Evolutionary conservation across 2,113 vertebrate species (phyloP).

Genomic region (Dasypus novemcinctus): DNA sequence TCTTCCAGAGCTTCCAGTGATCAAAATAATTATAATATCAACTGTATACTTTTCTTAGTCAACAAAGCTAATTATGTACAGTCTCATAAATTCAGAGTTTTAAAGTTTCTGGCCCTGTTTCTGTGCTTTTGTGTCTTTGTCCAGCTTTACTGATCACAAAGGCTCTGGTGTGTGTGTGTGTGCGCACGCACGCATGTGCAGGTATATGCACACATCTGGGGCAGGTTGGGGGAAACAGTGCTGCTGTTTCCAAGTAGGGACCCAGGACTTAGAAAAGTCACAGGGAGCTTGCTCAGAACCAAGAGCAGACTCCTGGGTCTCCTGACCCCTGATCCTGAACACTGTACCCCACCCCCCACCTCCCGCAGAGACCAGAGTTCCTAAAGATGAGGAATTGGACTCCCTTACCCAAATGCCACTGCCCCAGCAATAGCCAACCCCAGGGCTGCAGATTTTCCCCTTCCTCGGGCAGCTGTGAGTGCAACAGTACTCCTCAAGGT

Average conservation of each 20-base stretch:
- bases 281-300: not conserved
- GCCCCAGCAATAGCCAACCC: slow-evolving; percentile 95
- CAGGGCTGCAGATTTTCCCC: slow-evolving; percentile 98
- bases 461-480: slow-evolving; percentile 94
- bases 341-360: not conserved
- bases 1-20: not conserved
- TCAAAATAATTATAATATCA: not conserved
- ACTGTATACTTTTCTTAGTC: not conserved
- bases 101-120: not conserved
- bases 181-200: no score
- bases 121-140: not conserved
- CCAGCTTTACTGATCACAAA: not conserved
- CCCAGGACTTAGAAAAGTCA: not conserved
- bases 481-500: slow-evolving; percentile 95
- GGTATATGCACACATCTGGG: not conserved
- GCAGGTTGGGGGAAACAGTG: accelerated
- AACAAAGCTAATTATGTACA: not conserved
- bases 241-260: not conserved
- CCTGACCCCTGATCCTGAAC: not conserved
- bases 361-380: not conserved
- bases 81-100: not conserved
- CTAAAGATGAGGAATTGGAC: accelerated
- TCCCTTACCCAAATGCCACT: slow-evolving; percentile 94
- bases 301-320: not conserved
- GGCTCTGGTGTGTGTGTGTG: not conserved